Percentiles rank a stretch among this genome's conserved stretches.
These are phyloP conservation scores for Eupelmus urozonus DNA, from an alignment of 2,888 invertebrate species.

Conservation along the genomic window DNA sequence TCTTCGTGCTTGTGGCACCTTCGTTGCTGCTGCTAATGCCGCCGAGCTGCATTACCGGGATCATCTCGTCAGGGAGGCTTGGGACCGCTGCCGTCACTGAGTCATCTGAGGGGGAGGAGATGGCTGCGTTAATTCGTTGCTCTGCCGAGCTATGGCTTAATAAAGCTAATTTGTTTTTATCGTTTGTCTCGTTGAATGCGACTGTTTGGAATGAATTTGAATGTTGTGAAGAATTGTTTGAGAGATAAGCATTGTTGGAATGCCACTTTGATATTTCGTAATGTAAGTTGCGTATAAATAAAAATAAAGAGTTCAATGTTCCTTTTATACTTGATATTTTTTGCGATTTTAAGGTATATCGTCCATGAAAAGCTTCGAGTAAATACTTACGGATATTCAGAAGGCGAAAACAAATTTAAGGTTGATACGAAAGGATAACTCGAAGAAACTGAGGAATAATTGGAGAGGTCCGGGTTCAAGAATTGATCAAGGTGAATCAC, in stretches of 20 bases:
- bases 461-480: constrained; percentile 39
- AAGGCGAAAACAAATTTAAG: constrained; percentile 21
- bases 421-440: background rate
- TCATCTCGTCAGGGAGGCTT: constrained; percentile 47
- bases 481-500: constrained; percentile 47
- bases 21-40: background rate
- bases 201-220: too few species aligned
- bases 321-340: background rate
- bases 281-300: too few species aligned
- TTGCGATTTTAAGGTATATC: background rate
- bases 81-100: constrained; percentile 43
- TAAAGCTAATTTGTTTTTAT: background rate
- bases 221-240: too few species aligned
- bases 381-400: background rate
- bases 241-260: too few species aligned
- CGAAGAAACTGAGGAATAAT: background rate
- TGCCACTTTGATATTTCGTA: too few species aligned
- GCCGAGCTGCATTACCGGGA: constrained; percentile 14
- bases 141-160: too few species aligned
- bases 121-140: too few species aligned
- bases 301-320: background rate
- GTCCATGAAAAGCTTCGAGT: constrained; percentile 11
- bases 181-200: too few species aligned
- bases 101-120: constrained; percentile 35
- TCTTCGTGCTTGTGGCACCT: constrained; percentile 15